Conservation (phyloP, 37 sponge, comb jelly and placozoan genomes). For the Agelas oroides region DNA sequence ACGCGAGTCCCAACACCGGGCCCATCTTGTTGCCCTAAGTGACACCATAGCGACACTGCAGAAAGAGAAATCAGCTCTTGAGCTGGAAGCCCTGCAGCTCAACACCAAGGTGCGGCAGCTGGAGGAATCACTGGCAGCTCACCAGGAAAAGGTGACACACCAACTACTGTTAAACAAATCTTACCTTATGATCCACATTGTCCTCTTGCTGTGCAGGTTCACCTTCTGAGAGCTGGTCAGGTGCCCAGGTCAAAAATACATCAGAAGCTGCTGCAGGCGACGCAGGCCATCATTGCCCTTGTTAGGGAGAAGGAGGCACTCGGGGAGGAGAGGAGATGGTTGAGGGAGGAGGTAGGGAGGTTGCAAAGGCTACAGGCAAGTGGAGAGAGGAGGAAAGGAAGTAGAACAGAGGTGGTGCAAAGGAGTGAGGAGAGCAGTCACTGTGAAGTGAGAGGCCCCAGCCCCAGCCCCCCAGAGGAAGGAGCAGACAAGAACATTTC, state of each 20-base stretch:
- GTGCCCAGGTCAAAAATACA: constrained; percentile 54
- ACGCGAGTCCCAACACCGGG: background rate
- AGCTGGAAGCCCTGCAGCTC: constrained; percentile 19
- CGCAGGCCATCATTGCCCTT: constrained; percentile 62
- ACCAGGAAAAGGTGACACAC: constrained; percentile 40
- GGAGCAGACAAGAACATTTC: background rate
- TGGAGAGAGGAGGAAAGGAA: constrained; percentile 6
- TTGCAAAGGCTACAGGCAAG: constrained; percentile 3
- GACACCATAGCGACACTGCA: constrained; percentile 57
- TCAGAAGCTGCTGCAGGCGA: constrained; percentile 66
- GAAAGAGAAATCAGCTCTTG: constrained; percentile 54
- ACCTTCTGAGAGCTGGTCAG: constrained; percentile 31
- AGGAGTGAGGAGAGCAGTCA: too few species aligned
- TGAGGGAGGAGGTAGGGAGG: background rate
- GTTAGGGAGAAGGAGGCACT: constrained; percentile 44
- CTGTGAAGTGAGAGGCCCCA: too few species aligned
- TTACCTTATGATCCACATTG: background rate
- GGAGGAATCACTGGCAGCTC: background rate
- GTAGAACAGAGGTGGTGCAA: background rate
- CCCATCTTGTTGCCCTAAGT: constrained; percentile 49
- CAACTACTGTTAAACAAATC: background rate
- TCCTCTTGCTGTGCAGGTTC: constrained; percentile 3
- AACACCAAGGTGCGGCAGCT: constrained; percentile 21
- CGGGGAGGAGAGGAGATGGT: background rate
- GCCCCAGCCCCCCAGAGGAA: background rate